These are phyloP conservation scores for Tenthredo distinguenda DNA, from an alignment of 2,888 invertebrate species.

Conservation along the genomic window DNA sequence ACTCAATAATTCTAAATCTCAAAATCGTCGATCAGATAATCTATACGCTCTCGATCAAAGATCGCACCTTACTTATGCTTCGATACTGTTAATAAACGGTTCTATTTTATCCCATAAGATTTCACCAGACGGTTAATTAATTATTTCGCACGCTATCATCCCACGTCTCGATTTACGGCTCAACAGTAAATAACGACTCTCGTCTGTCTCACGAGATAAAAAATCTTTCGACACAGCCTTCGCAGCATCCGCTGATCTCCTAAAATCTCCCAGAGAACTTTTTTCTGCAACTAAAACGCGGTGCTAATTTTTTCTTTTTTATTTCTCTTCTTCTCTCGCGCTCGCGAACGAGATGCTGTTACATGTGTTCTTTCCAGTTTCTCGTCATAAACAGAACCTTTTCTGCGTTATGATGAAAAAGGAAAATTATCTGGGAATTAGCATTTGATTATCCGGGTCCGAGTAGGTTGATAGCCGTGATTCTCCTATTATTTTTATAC, in stretches of 20 bases:
- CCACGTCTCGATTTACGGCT: background rate
- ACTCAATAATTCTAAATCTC: background rate
- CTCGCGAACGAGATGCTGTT: background rate
- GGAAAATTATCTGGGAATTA: too few relatives aligned
- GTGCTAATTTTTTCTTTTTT: background rate
- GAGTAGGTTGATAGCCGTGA: too few relatives aligned
- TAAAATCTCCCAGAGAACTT: background rate
- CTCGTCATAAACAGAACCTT: background rate
- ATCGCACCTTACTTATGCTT: too few relatives aligned
- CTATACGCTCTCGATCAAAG: background rate
- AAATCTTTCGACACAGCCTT: background rate
- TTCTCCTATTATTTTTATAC: too few relatives aligned
- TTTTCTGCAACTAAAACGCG: background rate
- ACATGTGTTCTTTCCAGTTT: background rate
- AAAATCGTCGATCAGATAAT: background rate
- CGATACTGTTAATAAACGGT: too few relatives aligned
- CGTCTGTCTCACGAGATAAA: background rate
- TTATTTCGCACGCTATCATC: background rate
- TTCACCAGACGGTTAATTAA: background rate
- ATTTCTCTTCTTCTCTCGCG: too few relatives aligned
- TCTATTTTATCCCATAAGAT: too few relatives aligned
- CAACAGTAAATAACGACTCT: background rate
- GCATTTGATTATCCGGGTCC: too few relatives aligned
- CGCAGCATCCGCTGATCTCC: constrained; percentile 28
- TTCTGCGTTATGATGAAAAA: too few relatives aligned